Conservation (phyloP, 2,888 invertebrate species). For the Watsonalla binaria region DNA sequence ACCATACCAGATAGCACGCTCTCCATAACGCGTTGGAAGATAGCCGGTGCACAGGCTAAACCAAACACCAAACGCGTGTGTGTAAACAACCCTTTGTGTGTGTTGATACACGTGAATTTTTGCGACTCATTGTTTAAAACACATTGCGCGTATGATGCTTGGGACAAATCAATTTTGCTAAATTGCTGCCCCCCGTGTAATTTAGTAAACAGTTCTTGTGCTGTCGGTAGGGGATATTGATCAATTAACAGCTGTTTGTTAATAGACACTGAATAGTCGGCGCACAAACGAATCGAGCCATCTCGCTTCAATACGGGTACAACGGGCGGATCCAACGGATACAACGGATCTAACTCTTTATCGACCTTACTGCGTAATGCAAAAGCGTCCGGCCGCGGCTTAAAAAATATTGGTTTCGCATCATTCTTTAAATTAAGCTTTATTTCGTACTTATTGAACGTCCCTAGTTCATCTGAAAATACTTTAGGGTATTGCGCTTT, state of each 20-base stretch:
- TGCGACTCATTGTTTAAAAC: constrained; percentile 8
- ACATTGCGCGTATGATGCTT: constrained; percentile 9
- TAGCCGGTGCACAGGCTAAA: constrained; percentile 3
- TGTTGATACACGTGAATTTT: constrained; percentile 9
- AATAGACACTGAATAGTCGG: constrained; percentile 5
- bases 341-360: constrained; percentile 15
- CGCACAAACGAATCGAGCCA: constrained; percentile 7
- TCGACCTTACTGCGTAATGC: constrained; percentile 14
- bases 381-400: constrained; percentile 15
- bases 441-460: constrained; percentile 12
- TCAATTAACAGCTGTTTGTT: constrained; percentile 14
- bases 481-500: constrained; percentile 3
- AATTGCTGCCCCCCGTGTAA: constrained; percentile 12
- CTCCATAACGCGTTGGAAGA: constrained; percentile 10
- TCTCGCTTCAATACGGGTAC: constrained; percentile 1
- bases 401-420: constrained; percentile 10
- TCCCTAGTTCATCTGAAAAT: constrained; percentile 11
- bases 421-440: constrained; percentile 9
- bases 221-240: constrained; percentile 13
- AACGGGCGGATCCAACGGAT: constrained; percentile 2
- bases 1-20: constrained; percentile 11
- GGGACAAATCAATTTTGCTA: constrained; percentile 13
- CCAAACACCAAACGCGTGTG: constrained; percentile 6
- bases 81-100: constrained; percentile 8
- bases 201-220: constrained; percentile 13